phyloP scores from a whole-genome alignment of 2,797 vertebrate species.

The Chelonia mydas region DNA sequence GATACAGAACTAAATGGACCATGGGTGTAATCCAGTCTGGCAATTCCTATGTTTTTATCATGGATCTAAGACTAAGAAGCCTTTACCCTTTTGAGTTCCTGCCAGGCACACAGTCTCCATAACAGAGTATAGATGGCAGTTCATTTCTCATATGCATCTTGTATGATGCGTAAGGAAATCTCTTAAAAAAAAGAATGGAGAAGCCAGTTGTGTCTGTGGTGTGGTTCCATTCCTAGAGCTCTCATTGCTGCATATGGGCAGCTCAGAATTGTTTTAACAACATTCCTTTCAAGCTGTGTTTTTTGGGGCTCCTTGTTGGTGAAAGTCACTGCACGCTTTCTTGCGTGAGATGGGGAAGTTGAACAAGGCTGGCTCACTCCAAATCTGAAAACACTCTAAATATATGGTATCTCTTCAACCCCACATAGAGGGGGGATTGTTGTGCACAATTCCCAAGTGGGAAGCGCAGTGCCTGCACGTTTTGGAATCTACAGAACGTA shows the following conservation, averaged over 20 bases:
- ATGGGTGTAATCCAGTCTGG: fast-evolving
- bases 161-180: background rate
- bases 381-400: background rate
- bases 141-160: background rate
- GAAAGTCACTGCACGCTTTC: background rate
- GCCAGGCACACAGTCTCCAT: background rate
- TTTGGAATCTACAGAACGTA: background rate
- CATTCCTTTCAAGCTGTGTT: background rate
- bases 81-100: background rate
- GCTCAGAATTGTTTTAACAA: background rate
- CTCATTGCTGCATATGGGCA: background rate
- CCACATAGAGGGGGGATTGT: background rate
- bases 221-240: background rate
- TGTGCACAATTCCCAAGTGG: background rate
- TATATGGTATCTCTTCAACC: background rate
- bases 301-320: background rate
- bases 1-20: fast-evolving
- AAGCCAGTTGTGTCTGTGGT: background rate
- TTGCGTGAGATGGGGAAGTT: background rate
- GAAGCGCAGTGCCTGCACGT: too few relatives aligned
- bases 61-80: background rate
- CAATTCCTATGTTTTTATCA: background rate
- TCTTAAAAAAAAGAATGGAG: background rate
- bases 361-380: background rate
- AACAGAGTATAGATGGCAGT: background rate